Base-by-base conservation (phyloP, 2,888 invertebrate species). In the Hyposoter dolosus region DNA sequence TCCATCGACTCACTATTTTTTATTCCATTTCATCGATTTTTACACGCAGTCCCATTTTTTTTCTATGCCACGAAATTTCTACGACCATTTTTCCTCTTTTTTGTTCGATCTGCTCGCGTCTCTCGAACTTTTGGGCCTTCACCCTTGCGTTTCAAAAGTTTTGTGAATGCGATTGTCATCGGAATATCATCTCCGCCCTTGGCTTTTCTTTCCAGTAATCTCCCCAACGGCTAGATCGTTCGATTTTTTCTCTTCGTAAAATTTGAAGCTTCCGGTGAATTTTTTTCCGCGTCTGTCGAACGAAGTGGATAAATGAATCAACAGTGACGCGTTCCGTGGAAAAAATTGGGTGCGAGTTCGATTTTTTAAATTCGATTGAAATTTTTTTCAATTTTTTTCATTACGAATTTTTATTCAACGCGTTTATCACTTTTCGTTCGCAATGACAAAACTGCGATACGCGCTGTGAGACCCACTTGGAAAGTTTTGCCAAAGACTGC, bases 121-220 rank as follows among this genome's bases (percentile, higher is more conserved):
- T 23, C 35, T 15, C 28, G 76, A 66, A 66, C 76, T 66, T n/a
- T n/a, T n/a, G 35, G 12, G 40, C 15, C 32, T 19, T 50, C 65
- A 45, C 35, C 15, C 63, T 77, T 50, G 19, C 23, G 19, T 77
- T 77, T 50, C 35, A 10, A n/a, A 50, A 35, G 17, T n/a, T 50
- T 9, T 23, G 10, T 23, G 40, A 82, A 63, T 76, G 60, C 43
- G 28, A 35, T n/a, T 76, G 28, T 50, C 63, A 35, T 69, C 47
- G 43, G 15, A 47, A 68, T 35, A 4, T 12, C 12, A 10, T 17
- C 28, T 19, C 23, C 40, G 12, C 66, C 66, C n/a, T 66, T 50
- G 1, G 35, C 1, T 65, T 40, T 23, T 72, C 63, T 12, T 63
- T 45, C 5, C 17, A 23, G 40, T 35, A 19, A 40, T 53, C 17